Evolutionary conservation across 2,888 invertebrate species (phyloP).

Genomic region (Anorthoa munda): DNA sequence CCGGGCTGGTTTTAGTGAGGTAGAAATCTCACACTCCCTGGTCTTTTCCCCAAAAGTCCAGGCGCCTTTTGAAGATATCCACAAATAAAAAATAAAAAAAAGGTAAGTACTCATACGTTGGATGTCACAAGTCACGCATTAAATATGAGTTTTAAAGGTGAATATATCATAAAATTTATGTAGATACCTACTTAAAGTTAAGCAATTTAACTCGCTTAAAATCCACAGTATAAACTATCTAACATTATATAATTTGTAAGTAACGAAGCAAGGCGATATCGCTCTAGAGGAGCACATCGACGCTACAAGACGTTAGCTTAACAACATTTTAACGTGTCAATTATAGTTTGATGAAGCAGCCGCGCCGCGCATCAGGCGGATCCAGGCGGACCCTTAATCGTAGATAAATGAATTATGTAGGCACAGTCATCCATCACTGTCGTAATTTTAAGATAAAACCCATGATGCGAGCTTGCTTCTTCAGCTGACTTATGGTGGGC

Average conservation of each 20-base stretch:
- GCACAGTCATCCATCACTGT: slow-evolving; percentile 85
- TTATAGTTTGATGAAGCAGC: slow-evolving; percentile 74
- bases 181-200: background rate
- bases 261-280: background rate
- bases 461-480: slow-evolving; percentile 75
- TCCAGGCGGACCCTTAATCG: slow-evolving; percentile 79
- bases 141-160: background rate
- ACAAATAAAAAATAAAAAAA: too few relatives aligned
- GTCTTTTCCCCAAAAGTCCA: too few relatives aligned
- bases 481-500: slow-evolving; percentile 57
- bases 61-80: too few relatives aligned
- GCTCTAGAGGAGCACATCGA: slow-evolving; percentile 31
- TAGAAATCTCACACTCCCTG: too few relatives aligned
- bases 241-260: slow-evolving; percentile 8
- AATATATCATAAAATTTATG: background rate
- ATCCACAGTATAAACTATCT: background rate
- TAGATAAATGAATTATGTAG: slow-evolving; percentile 86
- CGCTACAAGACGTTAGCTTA: slow-evolving; percentile 61
- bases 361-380: slow-evolving; percentile 66
- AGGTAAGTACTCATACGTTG: background rate
- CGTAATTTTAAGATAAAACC: slow-evolving; percentile 86
- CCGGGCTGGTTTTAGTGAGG: too few relatives aligned
- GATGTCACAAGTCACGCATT: background rate
- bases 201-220: background rate
- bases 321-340: slow-evolving; percentile 71